Conservation (phyloP, 1,140 invertebrate genomes). For the Popillia japonica region DNA sequence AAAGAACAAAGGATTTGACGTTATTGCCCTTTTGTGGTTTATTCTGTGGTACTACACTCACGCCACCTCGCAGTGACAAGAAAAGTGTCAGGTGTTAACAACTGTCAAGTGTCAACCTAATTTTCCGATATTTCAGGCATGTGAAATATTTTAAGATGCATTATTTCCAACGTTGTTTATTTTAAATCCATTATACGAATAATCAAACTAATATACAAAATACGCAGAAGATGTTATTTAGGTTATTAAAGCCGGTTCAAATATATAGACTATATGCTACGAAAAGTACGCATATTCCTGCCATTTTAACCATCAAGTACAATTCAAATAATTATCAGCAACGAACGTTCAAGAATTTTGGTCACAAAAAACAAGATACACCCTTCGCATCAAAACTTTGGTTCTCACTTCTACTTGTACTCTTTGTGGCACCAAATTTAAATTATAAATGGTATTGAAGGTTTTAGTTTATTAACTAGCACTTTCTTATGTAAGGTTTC, state of each 20-base stretch:
- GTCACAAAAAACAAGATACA: conserved; percentile 61
- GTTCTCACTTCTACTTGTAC: conserved; percentile 55
- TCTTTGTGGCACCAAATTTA: conserved; percentile 55
- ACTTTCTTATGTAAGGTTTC: conserved; percentile 22
- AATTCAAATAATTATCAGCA: neutral
- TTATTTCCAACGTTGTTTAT: too few species aligned
- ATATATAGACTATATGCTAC: neutral
- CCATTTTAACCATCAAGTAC: neutral
- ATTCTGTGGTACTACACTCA: too few species aligned
- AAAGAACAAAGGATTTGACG: too few species aligned
- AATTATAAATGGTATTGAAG: conserved; percentile 64
- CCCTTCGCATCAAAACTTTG: conserved; percentile 60
- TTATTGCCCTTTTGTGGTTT: too few species aligned
- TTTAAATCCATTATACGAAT: too few species aligned
- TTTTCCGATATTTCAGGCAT: too few species aligned
- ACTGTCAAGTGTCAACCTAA: too few species aligned
- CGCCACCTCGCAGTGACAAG: too few species aligned
- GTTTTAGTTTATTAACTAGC: too few species aligned
- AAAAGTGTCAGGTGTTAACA: too few species aligned
- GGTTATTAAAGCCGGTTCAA: neutral
- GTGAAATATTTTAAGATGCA: too few species aligned
- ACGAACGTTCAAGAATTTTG: conserved; percentile 64
- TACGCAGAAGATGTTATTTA: neutral
- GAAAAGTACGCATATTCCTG: neutral
- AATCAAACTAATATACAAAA: too few species aligned